phyloP scores from a whole-genome alignment of 1,140 invertebrate genomes.

The Oedothorax gibbosus region DNA sequence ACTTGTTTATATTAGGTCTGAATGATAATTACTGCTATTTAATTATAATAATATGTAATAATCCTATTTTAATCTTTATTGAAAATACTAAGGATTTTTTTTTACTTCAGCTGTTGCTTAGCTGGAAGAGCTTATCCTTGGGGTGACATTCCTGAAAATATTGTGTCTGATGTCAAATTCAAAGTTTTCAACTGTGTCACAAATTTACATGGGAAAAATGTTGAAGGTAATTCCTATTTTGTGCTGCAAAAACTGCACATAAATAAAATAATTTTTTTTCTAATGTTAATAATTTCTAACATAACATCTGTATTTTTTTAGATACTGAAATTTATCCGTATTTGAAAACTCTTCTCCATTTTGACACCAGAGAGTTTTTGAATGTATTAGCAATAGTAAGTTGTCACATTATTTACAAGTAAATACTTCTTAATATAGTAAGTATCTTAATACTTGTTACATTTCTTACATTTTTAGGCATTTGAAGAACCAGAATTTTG shows the following conservation, averaged over 20 bases:
- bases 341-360: conserved; percentile 80
- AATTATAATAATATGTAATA: not conserved
- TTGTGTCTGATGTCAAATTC: conserved; percentile 78
- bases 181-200: conserved; percentile 75
- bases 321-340: conserved; percentile 66
- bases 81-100: not conserved
- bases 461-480: conserved; percentile 70
- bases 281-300: no score
- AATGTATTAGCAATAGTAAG: conserved; percentile 83
- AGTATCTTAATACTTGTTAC: not conserved
- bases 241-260: not conserved
- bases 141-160: conserved; percentile 82
- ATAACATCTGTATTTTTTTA: not conserved
- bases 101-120: conserved; percentile 84
- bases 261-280: not conserved
- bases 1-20: conserved; percentile 80
- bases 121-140: conserved; percentile 90
- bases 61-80: not conserved
- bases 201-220: conserved; percentile 76
- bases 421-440: not conserved
- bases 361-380: conserved; percentile 89
- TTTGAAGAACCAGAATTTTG: conserved; percentile 87
- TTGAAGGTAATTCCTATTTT: conserved; percentile 68
- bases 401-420: not conserved
- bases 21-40: not conserved